These are phyloP conservation scores for Stenchaetothrips biformis DNA, from an alignment of 2,888 invertebrate species.

Conservation along the genomic window DNA sequence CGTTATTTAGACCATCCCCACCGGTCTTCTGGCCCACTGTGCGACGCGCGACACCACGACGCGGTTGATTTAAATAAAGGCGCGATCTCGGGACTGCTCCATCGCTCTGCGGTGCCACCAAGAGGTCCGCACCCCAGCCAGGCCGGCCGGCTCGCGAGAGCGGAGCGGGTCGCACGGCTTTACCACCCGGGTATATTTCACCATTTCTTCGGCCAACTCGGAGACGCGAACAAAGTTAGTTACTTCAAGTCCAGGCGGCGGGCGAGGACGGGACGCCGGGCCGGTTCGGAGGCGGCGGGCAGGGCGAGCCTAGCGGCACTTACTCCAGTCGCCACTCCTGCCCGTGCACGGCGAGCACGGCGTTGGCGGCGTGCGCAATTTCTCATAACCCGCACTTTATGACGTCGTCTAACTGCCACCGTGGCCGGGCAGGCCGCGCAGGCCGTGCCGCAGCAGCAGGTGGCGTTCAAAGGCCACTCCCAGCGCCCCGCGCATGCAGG, in stretches of 20 bases:
- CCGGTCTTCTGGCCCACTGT: no score
- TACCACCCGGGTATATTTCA: neutral
- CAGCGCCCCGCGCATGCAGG: no score
- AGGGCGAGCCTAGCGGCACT: neutral
- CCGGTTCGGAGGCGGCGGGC: neutral
- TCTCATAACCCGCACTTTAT: neutral
- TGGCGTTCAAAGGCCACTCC: no score
- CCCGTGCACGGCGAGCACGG: no score
- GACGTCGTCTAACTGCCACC: neutral
- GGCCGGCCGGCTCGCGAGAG: neutral
- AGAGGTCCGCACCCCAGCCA: neutral
- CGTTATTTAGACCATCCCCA: no score
- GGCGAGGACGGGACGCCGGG: neutral
- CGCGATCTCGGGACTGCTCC: no score
- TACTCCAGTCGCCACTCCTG: no score
- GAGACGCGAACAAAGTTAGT: slow-evolving; percentile 6
- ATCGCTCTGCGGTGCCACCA: no score
- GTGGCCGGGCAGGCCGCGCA: neutral
- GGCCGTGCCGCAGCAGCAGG: no score
- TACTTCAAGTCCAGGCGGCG: neutral
- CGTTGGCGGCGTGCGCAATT: no score
- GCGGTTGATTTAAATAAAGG: no score
- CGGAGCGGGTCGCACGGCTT: neutral
- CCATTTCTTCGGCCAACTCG: slow-evolving; percentile 5
- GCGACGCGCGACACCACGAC: no score